Evolutionary conservation across 2,888 invertebrate species (phyloP), one percentile per base, ranked within the genome.

Genomic region (Caenorhabditis wallacei): DNA sequence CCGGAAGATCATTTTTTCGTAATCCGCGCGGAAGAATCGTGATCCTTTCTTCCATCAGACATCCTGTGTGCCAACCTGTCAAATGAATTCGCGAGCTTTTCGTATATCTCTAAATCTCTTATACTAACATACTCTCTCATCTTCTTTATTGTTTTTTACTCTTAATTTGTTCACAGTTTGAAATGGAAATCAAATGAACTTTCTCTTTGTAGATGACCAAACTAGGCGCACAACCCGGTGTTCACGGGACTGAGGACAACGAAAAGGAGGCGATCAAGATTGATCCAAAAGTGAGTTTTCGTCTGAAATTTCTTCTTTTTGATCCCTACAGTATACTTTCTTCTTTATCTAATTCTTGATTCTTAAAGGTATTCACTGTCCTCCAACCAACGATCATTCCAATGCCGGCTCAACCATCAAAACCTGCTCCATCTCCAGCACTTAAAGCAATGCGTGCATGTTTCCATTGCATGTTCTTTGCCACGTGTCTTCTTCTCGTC

Each of bases 281-380:
- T 56, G 86, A 86, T 59, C 86, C 84, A 18, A 86, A 85, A 59
- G 80, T 79, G 26, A 26, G 63, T 59, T 37, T 22, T 40, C 13
- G 4, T 30, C 30, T 30, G 30, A 30, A 30, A 8, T 30, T 30
- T 30, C 30, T 30, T 30, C 30, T 30, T 5, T 8, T 8, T 3
- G 3, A 30, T 30, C 30, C 30, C 30, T 30, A 30, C 35, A 20
- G 64, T 22, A 22, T 10, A 26, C 30, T 8, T 30, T 56, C 11
- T 57, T 57, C 18, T 10, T 57, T 37, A 2, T 56, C 11, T 10
- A 13, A 51, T 46, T 2, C 18, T 61, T 20, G 20, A 63, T 11
- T 69, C 8, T 30, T 30, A 30, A 30, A 84, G 81, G 85, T 86
- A 51, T 86, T 86, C 72, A 86, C 86, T n/a, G 83, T 86, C n/a